Conservation (phyloP, 2,888 invertebrate species). For the Ophioninae sp. region DNA sequence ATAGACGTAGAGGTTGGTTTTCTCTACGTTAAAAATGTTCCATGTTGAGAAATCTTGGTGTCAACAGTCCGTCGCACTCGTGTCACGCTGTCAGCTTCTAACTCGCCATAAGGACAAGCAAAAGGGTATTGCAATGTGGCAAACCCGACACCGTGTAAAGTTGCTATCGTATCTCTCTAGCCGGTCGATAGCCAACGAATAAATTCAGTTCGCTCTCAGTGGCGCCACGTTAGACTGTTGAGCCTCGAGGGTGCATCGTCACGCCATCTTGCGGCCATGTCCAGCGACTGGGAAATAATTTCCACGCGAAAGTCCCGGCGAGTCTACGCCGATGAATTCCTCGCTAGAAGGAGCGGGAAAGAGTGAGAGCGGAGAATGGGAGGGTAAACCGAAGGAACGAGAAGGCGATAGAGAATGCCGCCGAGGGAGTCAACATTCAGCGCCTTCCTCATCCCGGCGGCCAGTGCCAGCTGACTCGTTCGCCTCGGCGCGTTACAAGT, state of each 20-base stretch:
- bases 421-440: conserved; percentile 60
- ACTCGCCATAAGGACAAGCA: too few species aligned
- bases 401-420: conserved; percentile 19
- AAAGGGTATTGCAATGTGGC: too few species aligned
- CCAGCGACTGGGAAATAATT: neutral
- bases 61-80: too few species aligned
- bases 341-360: conserved; percentile 13
- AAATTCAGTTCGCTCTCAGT: too few species aligned
- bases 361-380: neutral
- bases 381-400: conserved; percentile 4
- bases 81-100: too few species aligned
- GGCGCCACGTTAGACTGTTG: too few species aligned
- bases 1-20: too few species aligned
- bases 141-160: too few species aligned
- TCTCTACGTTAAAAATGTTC: too few species aligned
- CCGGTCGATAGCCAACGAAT: too few species aligned
- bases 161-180: too few species aligned
- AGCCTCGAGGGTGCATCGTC: neutral
- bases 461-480: conserved; percentile 75
- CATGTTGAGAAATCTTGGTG: too few species aligned
- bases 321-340: conserved; percentile 26
- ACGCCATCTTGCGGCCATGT: conserved; percentile 7
- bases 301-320: neutral
- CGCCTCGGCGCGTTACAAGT: conserved; percentile 63
- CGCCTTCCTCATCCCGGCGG: conserved; percentile 9